Conservation (phyloP, 2,797 vertebrate species). For the Pangasius larnaudii region DNA sequence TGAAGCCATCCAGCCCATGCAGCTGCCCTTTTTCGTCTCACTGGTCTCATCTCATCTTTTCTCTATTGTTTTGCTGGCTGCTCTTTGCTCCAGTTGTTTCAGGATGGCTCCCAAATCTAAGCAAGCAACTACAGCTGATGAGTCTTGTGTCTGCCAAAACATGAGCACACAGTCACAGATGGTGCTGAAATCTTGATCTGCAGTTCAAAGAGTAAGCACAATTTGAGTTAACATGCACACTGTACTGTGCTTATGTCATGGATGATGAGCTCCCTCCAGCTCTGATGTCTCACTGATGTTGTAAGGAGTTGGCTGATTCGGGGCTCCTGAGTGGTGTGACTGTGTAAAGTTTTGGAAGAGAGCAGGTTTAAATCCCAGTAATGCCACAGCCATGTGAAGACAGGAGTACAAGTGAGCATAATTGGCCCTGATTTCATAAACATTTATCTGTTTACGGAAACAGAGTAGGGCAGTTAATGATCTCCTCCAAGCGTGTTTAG, state of each 20-base stretch:
- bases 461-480: background rate
- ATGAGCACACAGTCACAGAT: conserved; percentile 19
- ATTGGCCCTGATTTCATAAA: background rate
- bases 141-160: conserved; percentile 22
- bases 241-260: conserved; percentile 26
- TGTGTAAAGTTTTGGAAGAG: background rate
- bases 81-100: conserved; percentile 9
- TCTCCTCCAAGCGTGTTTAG: background rate
- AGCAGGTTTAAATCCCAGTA: background rate
- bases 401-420: background rate
- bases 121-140: conserved; percentile 44
- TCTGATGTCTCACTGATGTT: background rate
- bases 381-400: background rate
- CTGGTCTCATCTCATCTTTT: background rate
- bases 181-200: conserved; percentile 30
- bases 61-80: background rate
- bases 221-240: background rate
- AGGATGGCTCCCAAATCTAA: conserved; percentile 19
- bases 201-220: background rate
- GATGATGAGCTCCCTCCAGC: conserved; percentile 1
- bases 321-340: background rate
- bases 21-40: conserved; percentile 14
- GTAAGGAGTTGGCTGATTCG: conserved; percentile 7
- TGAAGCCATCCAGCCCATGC: background rate
- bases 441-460: background rate